These are phyloP conservation scores for Sebastes steindachneri DNA, from an alignment of 2,797 vertebrate genomes.

Conservation along the genomic window DNA sequence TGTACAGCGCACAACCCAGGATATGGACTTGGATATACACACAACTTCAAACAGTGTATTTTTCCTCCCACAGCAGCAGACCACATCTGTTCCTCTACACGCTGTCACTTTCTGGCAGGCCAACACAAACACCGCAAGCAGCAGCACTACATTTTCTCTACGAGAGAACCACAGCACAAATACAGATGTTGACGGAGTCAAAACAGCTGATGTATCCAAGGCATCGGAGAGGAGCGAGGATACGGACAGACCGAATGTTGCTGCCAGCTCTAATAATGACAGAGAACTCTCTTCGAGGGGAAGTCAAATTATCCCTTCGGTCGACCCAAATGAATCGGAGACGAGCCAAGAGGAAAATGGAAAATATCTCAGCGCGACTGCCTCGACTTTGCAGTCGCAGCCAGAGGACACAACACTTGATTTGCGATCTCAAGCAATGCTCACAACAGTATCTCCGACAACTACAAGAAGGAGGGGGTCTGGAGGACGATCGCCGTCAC, in stretches of 20 bases:
- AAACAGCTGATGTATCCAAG: conserved; percentile 52
- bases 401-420: conserved; percentile 18
- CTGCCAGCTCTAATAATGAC: conserved; percentile 39
- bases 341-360: conserved; percentile 36
- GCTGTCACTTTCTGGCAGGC: conserved; percentile 55
- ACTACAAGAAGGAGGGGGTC: not conserved
- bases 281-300: conserved; percentile 33
- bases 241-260: not conserved
- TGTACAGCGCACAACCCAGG: conserved; percentile 31
- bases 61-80: conserved; percentile 55
- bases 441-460: conserved; percentile 14
- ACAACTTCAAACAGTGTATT: conserved; percentile 50
- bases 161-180: conserved; percentile 52
- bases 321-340: conserved; percentile 40
- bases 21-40: conserved; percentile 35
- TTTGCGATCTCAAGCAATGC: conserved; percentile 30
- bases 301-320: conserved; percentile 30
- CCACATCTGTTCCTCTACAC: conserved; percentile 68
- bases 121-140: conserved; percentile 41
- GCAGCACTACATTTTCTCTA: conserved; percentile 39
- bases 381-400: conserved; percentile 11
- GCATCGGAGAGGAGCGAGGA: not conserved
- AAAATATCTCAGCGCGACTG: conserved; percentile 39
- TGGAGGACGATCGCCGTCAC: not conserved
- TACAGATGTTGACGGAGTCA: conserved; percentile 40